These are phyloP conservation scores for Vannuccia rotundouncinata DNA, from an alignment of 2,888 invertebrate species.

Conservation along the genomic window DNA sequence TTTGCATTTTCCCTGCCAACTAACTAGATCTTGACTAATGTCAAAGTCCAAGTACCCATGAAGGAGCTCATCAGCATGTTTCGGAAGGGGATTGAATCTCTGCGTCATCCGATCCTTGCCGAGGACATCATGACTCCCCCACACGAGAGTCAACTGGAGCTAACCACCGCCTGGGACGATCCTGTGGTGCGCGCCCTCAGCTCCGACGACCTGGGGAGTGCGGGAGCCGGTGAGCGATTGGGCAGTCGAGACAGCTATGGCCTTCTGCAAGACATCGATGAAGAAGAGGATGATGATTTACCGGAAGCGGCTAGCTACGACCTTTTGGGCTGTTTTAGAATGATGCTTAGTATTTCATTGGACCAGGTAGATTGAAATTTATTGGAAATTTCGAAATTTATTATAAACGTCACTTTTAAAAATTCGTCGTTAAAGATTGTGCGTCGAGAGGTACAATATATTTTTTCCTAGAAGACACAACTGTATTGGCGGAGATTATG, in stretches of 20 bases:
- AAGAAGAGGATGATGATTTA: neutral
- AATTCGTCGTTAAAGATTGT: too few species aligned
- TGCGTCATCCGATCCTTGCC: conserved; percentile 33
- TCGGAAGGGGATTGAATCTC: conserved; percentile 70
- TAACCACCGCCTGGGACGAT: conserved; percentile 4
- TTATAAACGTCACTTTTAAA: too few species aligned
- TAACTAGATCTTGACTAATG: conserved; percentile 65
- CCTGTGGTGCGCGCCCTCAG: neutral
- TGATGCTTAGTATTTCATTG: neutral
- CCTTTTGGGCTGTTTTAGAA: neutral
- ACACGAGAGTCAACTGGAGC: neutral
- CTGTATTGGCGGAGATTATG: too few species aligned
- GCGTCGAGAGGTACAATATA: too few species aligned
- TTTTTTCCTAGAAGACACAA: too few species aligned
- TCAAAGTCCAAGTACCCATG: conserved; percentile 82
- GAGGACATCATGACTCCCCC: conserved; percentile 22
- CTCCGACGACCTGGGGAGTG: neutral
- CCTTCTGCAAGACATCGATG: neutral
- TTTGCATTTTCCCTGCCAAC: too few species aligned
- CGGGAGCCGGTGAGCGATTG: neutral
- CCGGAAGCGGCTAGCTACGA: neutral
- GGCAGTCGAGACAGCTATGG: neutral
- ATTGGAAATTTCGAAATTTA: too few species aligned
- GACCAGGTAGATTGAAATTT: neutral
- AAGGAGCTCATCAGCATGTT: conserved; percentile 80